Conservation (phyloP, 2,797 vertebrate genomes). For the Smutsia gigantea region DNA sequence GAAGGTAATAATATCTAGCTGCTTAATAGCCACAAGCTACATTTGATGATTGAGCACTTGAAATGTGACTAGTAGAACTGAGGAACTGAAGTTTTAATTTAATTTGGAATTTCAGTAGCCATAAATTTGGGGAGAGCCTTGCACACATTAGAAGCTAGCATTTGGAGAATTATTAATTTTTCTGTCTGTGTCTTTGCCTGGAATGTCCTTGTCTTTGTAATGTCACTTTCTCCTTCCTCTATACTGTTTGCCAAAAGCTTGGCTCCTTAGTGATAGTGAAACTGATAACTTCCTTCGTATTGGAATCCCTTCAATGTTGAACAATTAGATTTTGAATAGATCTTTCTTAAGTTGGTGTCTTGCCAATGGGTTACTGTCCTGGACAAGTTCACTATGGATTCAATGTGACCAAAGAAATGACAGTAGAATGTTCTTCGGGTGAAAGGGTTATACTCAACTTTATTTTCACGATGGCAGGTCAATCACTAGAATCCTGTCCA, state of each 20-base stretch:
- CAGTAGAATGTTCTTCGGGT: too few relatives aligned
- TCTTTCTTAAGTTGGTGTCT: not conserved
- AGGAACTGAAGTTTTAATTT: not conserved
- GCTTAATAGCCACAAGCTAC: not conserved
- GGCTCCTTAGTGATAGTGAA: not conserved
- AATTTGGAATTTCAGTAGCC: not conserved
- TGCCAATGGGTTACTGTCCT: too few relatives aligned
- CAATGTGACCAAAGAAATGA: too few relatives aligned
- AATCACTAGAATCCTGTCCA: too few relatives aligned
- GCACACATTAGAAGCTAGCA: not conserved
- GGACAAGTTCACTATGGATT: too few relatives aligned
- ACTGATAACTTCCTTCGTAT: not conserved
- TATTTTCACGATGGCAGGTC: too few relatives aligned
- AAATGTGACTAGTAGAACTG: not conserved
- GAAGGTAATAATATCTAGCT: not conserved
- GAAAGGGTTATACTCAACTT: too few relatives aligned
- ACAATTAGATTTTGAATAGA: not conserved
- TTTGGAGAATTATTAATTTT: not conserved
- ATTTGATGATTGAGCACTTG: not conserved
- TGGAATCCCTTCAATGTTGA: not conserved
- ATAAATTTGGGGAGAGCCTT: not conserved
- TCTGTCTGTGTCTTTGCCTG: not conserved
- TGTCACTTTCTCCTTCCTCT: not conserved
- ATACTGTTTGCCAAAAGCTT: not conserved
- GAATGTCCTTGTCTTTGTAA: not conserved